A percentile compares a stretch with the other conserved stretches of the same genome.
Evolutionary conservation across 2,888 invertebrate species (phyloP).

Genomic region (Xiphydria camelus): DNA sequence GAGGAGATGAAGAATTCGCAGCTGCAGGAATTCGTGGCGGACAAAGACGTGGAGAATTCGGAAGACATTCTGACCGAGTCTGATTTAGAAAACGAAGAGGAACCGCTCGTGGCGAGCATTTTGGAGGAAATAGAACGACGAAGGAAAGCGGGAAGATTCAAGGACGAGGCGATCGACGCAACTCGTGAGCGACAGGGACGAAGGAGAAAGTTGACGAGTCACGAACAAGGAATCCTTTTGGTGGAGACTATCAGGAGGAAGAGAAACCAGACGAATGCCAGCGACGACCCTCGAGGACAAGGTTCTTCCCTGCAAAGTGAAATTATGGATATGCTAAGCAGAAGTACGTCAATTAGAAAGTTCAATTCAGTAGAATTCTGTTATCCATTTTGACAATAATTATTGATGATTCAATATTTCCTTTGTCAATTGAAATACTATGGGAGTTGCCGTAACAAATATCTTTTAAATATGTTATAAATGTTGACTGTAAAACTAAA

Average conservation of each 20-base stretch:
- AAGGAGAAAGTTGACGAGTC: conserved; percentile 64
- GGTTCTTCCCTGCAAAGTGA: conserved; percentile 69
- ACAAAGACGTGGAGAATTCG: neutral
- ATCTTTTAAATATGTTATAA: no score
- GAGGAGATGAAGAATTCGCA: neutral
- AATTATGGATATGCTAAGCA: conserved; percentile 81
- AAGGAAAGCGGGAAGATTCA: conserved; percentile 20
- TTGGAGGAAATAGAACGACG: conserved; percentile 31
- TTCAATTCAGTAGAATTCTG: no score
- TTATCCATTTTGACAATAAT: no score
- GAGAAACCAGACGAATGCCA: conserved; percentile 51
- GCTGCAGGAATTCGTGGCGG: no score
- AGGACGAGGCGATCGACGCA: neutral
- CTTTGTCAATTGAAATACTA: no score
- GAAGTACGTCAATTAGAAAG: conserved; percentile 72
- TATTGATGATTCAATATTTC: no score
- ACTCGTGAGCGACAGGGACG: conserved; percentile 35
- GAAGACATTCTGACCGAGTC: no score
- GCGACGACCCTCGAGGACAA: conserved; percentile 60
- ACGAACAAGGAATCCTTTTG: conserved; percentile 76
- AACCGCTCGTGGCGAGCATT: conserved; percentile 24
- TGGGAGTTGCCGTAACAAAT: no score
- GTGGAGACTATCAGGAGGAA: conserved; percentile 74
- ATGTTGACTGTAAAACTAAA: no score
- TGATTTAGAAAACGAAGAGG: no score